Evolutionary conservation across 1,140 invertebrate genomes (phyloP), one percentile per base, ranked within the genome.

Genomic region (Magallana angulata): DNA sequence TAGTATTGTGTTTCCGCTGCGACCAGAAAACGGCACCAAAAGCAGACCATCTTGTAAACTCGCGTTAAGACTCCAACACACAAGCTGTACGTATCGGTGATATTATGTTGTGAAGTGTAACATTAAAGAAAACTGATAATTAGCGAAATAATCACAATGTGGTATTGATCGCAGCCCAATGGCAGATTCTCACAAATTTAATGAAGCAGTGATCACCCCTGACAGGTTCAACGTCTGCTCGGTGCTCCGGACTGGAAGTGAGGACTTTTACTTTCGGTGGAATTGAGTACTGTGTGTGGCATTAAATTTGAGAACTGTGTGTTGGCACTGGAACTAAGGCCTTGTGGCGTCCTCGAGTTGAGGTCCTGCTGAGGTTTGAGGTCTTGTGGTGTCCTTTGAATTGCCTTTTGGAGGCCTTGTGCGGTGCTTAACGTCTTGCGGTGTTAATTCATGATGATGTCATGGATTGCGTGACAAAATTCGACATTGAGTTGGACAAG

Each of bases 381-480:
- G 36, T 5, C 36, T 48, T 5, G 36, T 48, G 36, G 36, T 4
- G 36, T 5, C 36, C 36, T 24, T 24, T 0, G 24, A 24, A 24
- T 24, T 24, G 24, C 24, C 24, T 24, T 24, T 24, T 24, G 24
- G 24, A 24, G 24, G 24, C 24, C 24, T 48, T 48, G 36, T 48
- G 36, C 2, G 36, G 36, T 48, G 36, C 36, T 48, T 48, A 5
- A 48, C 3, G 36, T 48, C 2, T 48, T 48, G 68, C 24, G 30
- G 30, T 30, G 68, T 76, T 18, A 48, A 24, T 9, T 76, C 8
- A 76, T 76, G 24, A 76, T 30, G 68, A 76, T 76, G 68, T 30
- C 24, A 97, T 97, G 97, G 97, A 97, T 95, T 97, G 97, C 95
- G 97, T 97, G 86, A 95, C 96, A 87, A 97, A 97, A 93, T 97